Evolutionary conservation across 2,888 invertebrate genomes (phyloP).

Genomic region (Drosophila mimetica): DNA sequence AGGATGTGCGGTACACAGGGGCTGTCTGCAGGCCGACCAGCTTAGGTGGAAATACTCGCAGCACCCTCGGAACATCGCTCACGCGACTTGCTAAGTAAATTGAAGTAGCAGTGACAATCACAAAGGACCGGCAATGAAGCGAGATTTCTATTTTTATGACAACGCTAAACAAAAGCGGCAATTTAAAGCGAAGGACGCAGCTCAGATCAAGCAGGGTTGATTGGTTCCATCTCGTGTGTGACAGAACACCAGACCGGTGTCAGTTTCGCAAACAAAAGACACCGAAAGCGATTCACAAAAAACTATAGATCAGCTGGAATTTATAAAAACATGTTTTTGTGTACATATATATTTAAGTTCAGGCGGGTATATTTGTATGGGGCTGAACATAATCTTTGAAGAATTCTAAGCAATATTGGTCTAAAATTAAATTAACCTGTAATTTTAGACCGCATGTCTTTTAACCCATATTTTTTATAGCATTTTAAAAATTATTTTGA

Average conservation of each 20-base stretch:
- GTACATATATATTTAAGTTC: too few relatives aligned
- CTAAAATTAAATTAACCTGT: too few relatives aligned
- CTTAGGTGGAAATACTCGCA: conserved; percentile 62
- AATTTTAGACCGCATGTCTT: too few relatives aligned
- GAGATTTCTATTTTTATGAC: conserved; percentile 65
- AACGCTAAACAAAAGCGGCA: conserved; percentile 41
- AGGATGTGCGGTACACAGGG: conserved; percentile 1
- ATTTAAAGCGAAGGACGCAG: conserved; percentile 57
- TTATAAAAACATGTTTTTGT: background rate
- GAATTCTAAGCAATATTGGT: too few relatives aligned
- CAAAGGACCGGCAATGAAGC: conserved; percentile 62
- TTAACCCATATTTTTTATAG: too few relatives aligned
- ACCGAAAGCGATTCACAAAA: background rate
- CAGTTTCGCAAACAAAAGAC: conserved; percentile 6
- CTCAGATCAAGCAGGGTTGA: conserved; percentile 12
- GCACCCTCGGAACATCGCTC: conserved; percentile 28
- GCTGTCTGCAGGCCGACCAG: conserved; percentile 38
- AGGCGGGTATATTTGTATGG: too few relatives aligned
- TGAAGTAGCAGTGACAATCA: conserved; percentile 59
- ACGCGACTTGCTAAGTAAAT: conserved; percentile 50
- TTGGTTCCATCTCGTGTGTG: conserved; percentile 1
- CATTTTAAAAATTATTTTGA: too few relatives aligned
- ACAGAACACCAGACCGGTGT: conserved; percentile 7
- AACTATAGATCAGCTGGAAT: conserved; percentile 4
- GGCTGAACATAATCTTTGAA: too few relatives aligned